phyloP scores from a whole-genome alignment of 2,888 invertebrate species.

The Slavum lentiscoides region DNA sequence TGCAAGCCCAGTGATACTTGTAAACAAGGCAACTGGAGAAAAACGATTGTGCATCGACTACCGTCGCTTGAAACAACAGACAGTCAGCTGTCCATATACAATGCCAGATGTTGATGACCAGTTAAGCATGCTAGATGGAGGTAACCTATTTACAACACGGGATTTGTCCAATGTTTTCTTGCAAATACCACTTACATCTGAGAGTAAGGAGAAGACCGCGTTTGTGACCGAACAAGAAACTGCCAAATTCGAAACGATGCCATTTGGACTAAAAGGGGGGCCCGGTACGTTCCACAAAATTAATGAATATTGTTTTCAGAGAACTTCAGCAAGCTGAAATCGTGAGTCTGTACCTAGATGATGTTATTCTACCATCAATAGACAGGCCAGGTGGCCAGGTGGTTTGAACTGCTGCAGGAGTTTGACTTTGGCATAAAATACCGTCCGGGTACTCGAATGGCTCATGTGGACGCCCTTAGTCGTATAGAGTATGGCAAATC shows the following conservation, averaged over 20 bases:
- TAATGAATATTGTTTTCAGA: background rate
- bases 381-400: background rate
- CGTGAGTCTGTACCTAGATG: background rate
- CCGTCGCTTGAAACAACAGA: too few relatives aligned
- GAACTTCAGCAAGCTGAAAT: background rate
- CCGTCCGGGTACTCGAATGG: background rate
- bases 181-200: background rate
- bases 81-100: too few relatives aligned
- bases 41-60: too few relatives aligned
- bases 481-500: too few relatives aligned
- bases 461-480: too few relatives aligned
- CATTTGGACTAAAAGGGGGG: background rate
- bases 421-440: conserved; percentile 8
- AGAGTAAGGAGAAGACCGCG: background rate
- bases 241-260: background rate
- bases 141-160: background rate
- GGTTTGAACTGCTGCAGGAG: background rate
- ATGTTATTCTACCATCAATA: background rate
- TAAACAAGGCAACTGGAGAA: too few relatives aligned
- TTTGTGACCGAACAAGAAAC: background rate
- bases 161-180: background rate
- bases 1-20: too few relatives aligned
- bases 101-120: too few relatives aligned
- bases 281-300: background rate
- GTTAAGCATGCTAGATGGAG: too few relatives aligned